Base-by-base conservation (phyloP, 2,113 vertebrate species). In the Brachypteracias leptosomus region DNA sequence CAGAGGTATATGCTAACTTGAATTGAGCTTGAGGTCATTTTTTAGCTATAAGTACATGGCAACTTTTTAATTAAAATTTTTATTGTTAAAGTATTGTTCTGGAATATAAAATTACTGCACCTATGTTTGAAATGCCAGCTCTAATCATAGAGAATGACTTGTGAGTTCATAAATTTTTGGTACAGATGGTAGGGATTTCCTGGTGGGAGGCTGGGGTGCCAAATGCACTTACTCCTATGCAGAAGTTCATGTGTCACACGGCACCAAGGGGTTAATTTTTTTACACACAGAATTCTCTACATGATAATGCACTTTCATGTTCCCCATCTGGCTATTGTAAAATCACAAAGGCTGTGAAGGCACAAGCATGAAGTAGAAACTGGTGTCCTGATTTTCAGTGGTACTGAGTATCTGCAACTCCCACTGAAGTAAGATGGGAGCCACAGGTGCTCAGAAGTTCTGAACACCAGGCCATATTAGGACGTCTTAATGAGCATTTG, bases 181-280 rank as follows among this genome's bases (percentile, higher is more conserved):
- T 90, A 89, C 61, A 93, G 84, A 52, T 94, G 74, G 68, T 35
- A 89, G 79, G n/a, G 77, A 77, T 96, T 92, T 96, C 91, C 94
- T 96, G 90, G 80, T 91, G 95, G 97, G 93, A 96, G 84, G 7
- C 78, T 17, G 38, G 17, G 65, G 84, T 97, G 96, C 91, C 95
- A 96, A 87, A 79, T 47, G 40, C 65, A 86, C 94, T 92, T 90
- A 70, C 52, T 95, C 85, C 81, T 42, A 4, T 33, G 31, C 87
- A 90, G 77, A 71, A 90, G 81, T 68, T 88, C 51, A 28, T 54
- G 51, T 96, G 95, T 89, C 96, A 92, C 76, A 76, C 11, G 55
- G 95, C 86, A 96, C 86, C 95, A 91, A 96, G 96, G 93, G 95
- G 97, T 96, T 96, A 97, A 96, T 95, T 93, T 95, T 85, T 95